Evolutionary conservation across 2,888 invertebrate genomes (phyloP).

Genomic region (Drosophila niveifrons): DNA sequence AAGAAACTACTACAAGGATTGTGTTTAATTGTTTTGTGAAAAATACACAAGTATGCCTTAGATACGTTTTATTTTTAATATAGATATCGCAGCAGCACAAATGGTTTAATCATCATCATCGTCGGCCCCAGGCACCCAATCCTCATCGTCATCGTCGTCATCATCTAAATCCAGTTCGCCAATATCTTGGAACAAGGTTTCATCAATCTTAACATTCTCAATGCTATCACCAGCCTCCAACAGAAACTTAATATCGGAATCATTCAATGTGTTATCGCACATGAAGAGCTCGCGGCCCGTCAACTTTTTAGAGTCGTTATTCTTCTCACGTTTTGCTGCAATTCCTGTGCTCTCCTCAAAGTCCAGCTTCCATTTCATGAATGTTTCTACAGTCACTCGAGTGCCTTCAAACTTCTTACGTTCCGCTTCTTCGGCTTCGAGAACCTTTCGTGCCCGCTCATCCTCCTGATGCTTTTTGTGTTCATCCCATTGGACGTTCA

Average conservation of each 20-base stretch:
- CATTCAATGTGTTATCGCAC: constrained; percentile 95
- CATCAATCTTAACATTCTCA: constrained; percentile 93
- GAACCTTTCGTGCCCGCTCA: constrained; percentile 88
- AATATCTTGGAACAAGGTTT: constrained; percentile 95
- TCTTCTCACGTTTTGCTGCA: constrained; percentile 89
- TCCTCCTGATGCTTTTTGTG: constrained; percentile 91
- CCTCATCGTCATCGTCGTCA: constrained; percentile 87
- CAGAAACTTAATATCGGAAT: constrained; percentile 98
- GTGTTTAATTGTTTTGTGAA: constrained; percentile 29
- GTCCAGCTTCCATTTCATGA: constrained; percentile 95
- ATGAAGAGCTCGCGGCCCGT: constrained; percentile 98
- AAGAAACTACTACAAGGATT: constrained; percentile 12
- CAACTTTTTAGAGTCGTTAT: constrained; percentile 92
- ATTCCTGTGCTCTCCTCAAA: constrained; percentile 96
- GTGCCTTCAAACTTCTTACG: constrained; percentile 97
- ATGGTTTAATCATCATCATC: constrained; percentile 66
- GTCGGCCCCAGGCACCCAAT: constrained; percentile 88
- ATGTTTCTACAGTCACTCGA: constrained; percentile 97
- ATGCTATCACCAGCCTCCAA: constrained; percentile 90
- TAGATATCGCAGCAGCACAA: constrained; percentile 35
- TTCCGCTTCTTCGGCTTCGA: constrained; percentile 95
- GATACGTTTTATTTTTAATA: constrained; percentile 24
- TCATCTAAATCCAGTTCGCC: constrained; percentile 90
- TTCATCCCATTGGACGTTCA: constrained; percentile 94
- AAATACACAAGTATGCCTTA: constrained; percentile 62